phyloP scores from a whole-genome alignment of 2,888 invertebrate genomes.

The Julus scandinavius region DNA sequence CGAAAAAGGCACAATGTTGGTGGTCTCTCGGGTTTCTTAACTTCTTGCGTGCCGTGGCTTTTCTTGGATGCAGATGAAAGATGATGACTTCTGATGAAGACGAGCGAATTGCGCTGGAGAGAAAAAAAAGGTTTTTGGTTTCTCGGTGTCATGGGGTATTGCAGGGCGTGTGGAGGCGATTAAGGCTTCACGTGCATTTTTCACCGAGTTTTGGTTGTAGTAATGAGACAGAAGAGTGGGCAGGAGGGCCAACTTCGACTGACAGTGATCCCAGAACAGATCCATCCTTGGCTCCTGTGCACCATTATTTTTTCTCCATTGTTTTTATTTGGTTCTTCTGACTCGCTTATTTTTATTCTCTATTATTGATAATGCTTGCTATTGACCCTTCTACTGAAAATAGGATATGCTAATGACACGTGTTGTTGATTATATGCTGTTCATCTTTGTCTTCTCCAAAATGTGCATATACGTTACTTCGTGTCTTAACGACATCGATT shows the following conservation, averaged over 20 bases:
- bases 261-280: background rate
- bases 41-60: background rate
- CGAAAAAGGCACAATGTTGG: constrained; percentile 20
- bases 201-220: background rate
- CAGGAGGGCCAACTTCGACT: background rate
- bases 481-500: too few species aligned
- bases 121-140: constrained; percentile 7
- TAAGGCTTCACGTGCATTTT: constrained; percentile 33
- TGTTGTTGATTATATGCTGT: too few species aligned
- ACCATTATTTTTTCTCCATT: background rate
- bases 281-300: background rate
- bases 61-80: background rate
- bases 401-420: too few species aligned
- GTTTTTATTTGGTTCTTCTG: background rate
- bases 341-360: too few species aligned
- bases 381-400: too few species aligned
- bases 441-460: too few species aligned
- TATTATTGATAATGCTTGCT: too few species aligned
- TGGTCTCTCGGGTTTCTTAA: constrained; percentile 19
- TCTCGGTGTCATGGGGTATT: background rate
- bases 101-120: background rate
- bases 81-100: constrained; percentile 33
- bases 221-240: constrained; percentile 10
- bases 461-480: too few species aligned
- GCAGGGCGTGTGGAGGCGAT: constrained; percentile 33